These are phyloP conservation scores for Hyposoter dolosus DNA, from an alignment of 2,888 invertebrate genomes.

Conservation along the genomic window DNA sequence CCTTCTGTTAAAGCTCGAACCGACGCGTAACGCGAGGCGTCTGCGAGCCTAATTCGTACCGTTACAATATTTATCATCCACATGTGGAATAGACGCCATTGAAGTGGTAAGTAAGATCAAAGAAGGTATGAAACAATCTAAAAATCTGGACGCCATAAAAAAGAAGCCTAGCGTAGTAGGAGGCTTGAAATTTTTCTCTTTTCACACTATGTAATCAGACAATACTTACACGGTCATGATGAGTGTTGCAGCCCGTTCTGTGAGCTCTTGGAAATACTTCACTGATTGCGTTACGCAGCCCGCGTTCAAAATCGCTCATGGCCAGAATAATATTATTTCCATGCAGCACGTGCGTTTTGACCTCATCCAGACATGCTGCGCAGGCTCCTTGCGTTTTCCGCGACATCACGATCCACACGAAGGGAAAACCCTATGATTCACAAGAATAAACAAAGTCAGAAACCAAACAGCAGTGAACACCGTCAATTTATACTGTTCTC, in stretches of 20 bases:
- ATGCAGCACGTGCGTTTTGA: neutral
- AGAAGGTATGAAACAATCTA: neutral
- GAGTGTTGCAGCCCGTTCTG: slow-evolving; percentile 17
- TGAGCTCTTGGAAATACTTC: neutral
- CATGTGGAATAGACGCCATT: too few relatives aligned
- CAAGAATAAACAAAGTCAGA: neutral
- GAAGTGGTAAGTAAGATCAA: too few relatives aligned
- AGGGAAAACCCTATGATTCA: slow-evolving; percentile 5
- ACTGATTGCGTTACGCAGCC: neutral
- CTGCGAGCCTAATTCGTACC: too few relatives aligned
- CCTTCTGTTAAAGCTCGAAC: too few relatives aligned
- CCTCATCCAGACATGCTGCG: neutral
- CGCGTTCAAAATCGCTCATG: slow-evolving; percentile 19
- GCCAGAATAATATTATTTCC: neutral
- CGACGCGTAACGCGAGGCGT: too few relatives aligned
- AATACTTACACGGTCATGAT: slow-evolving; percentile 30
- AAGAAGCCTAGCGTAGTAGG: too few relatives aligned
- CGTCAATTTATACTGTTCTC: too few relatives aligned
- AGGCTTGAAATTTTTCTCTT: neutral
- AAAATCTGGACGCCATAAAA: too few relatives aligned
- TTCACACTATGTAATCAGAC: neutral
- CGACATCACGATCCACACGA: neutral
- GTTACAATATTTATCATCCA: too few relatives aligned
- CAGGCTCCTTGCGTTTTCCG: slow-evolving; percentile 5
- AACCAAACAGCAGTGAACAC: too few relatives aligned